phyloP scores from a whole-genome alignment of 2,888 invertebrate genomes.

The Mesochorus sp. region DNA sequence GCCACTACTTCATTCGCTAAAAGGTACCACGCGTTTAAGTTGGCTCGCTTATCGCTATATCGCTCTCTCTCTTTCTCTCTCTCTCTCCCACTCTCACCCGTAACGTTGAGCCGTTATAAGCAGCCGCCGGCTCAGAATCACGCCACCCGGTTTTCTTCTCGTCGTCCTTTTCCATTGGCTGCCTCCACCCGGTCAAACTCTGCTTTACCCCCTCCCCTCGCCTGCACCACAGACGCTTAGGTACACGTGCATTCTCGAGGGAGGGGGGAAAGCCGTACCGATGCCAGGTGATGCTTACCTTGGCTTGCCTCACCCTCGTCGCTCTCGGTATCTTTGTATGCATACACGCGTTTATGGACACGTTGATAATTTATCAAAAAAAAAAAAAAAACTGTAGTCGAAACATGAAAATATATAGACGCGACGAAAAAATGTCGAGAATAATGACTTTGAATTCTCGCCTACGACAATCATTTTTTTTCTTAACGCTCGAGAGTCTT shows the following conservation, averaged over 20 bases:
- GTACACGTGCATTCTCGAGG: slow-evolving; percentile 32
- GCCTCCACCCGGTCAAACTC: slow-evolving; percentile 27
- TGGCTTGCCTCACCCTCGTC: too few relatives aligned
- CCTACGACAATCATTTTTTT: too few relatives aligned
- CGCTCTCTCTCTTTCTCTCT: neutral
- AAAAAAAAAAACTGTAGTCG: too few relatives aligned
- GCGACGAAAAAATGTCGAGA: too few relatives aligned
- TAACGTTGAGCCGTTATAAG: neutral
- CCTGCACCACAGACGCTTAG: slow-evolving; percentile 31
- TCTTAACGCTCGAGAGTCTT: too few relatives aligned
- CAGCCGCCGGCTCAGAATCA: slow-evolving; percentile 60
- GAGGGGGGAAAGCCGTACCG: neutral
- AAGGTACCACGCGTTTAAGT: slow-evolving; percentile 42
- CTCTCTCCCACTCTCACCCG: neutral
- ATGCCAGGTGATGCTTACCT: too few relatives aligned
- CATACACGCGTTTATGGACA: too few relatives aligned
- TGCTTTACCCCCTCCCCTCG: slow-evolving; percentile 3
- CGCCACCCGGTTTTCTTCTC: slow-evolving; percentile 61
- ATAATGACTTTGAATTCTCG: too few relatives aligned
- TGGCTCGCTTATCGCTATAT: neutral
- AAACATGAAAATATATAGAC: too few relatives aligned
- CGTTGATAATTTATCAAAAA: too few relatives aligned
- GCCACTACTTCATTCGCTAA: slow-evolving; percentile 24
- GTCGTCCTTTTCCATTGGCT: slow-evolving; percentile 15
- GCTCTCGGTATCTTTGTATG: too few relatives aligned